phyloP scores from a whole-genome alignment of 2,888 invertebrate species.

The Caenorhabditis zanzibari region DNA sequence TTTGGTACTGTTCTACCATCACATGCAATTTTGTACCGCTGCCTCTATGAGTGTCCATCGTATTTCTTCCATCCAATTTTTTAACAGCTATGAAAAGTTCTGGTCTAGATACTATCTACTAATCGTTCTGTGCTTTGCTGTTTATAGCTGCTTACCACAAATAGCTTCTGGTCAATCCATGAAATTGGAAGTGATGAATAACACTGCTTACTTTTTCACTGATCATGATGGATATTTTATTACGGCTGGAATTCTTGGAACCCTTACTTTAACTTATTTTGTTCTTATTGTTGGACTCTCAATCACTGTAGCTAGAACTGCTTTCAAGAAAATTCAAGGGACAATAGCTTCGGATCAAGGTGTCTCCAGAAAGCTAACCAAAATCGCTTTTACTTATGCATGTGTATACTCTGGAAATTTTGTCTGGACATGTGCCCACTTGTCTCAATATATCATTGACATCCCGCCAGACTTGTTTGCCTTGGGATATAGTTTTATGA shows the following conservation, averaged over 20 bases:
- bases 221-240: too few species aligned
- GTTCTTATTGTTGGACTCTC: too few species aligned
- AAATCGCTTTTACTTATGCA: constrained; percentile 1
- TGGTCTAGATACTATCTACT: not conserved
- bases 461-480: not conserved
- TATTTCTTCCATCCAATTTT: constrained; percentile 6
- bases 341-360: constrained; percentile 1
- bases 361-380: constrained; percentile 3
- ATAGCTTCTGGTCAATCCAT: not conserved
- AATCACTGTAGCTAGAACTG: not conserved
- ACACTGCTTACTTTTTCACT: too few species aligned
- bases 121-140: not conserved
- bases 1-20: not conserved
- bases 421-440: too few species aligned
- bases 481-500: too few species aligned
- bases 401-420: constrained; percentile 9
- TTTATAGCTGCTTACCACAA: not conserved
- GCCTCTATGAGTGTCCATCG: constrained; percentile 7
- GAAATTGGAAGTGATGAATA: not conserved
- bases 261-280: too few species aligned
- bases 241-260: too few species aligned
- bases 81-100: not conserved
- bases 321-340: not conserved
- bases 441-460: not conserved
- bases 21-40: constrained; percentile 24